phyloP scores from a whole-genome alignment of 2,888 invertebrate species.

The Acronicta psi region DNA sequence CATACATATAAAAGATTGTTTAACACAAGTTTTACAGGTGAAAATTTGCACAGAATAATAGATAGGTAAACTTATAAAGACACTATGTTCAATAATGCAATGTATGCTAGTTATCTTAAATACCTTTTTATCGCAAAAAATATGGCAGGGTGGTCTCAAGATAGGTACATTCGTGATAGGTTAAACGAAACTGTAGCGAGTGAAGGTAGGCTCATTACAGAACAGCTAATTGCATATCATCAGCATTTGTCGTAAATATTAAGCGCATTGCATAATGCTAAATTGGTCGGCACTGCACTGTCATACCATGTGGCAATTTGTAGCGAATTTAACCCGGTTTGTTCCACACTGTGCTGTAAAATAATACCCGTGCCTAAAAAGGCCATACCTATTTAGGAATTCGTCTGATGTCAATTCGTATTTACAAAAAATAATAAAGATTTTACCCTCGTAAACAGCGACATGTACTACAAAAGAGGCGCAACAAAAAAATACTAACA shows the following conservation, averaged over 20 bases:
- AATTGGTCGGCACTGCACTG: constrained; percentile 57
- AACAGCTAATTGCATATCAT: constrained; percentile 48
- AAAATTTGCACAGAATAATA: too few species aligned
- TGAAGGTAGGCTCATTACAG: constrained; percentile 43
- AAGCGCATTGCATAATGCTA: constrained; percentile 53
- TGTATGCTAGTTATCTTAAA: not conserved
- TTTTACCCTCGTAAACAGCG: too few species aligned
- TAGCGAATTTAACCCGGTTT: constrained; percentile 39
- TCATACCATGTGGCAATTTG: constrained; percentile 64
- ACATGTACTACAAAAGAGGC: too few species aligned
- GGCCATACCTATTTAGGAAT: too few species aligned
- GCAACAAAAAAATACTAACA: too few species aligned
- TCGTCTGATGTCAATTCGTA: too few species aligned
- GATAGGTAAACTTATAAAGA: too few species aligned
- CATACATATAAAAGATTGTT: too few species aligned
- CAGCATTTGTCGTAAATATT: constrained; percentile 58
- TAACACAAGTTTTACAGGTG: too few species aligned
- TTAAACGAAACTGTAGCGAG: constrained; percentile 11
- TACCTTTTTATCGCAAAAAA: not conserved
- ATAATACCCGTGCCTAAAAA: too few species aligned
- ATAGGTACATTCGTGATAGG: constrained; percentile 17
- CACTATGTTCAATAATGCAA: too few species aligned
- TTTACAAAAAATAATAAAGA: too few species aligned
- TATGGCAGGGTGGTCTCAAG: not conserved
- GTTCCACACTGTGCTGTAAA: constrained; percentile 1